Evolutionary conservation across 1,140 invertebrate genomes (phyloP).

Genomic region (Melanaphis sacchari): DNA sequence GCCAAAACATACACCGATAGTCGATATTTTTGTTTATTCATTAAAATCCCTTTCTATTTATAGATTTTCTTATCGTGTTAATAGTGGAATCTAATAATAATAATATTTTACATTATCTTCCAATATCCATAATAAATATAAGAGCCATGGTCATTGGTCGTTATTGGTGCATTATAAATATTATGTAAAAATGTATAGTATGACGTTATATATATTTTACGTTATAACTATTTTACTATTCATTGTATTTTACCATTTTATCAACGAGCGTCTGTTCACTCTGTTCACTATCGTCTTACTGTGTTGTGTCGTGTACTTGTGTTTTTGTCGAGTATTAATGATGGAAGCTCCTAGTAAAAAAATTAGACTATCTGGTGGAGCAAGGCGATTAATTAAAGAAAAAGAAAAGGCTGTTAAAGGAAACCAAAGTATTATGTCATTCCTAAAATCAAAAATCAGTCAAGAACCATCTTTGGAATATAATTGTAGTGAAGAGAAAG

Average conservation of each 20-base stretch:
- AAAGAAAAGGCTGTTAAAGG: constrained; percentile 35
- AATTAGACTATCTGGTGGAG: constrained; percentile 31
- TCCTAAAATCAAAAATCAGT: background rate
- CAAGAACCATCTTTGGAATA: background rate
- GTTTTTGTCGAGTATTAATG: constrained; percentile 3
- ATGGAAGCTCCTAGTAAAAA: constrained; percentile 16
- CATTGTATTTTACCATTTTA: background rate
- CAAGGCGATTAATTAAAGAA: constrained; percentile 25
- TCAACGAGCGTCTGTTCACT: too few species aligned
- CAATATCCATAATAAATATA: constrained; percentile 6
- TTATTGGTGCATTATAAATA: background rate
- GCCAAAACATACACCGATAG: background rate
- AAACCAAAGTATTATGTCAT: background rate
- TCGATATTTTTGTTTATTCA: background rate
- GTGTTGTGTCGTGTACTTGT: constrained; percentile 16
- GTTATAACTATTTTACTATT: background rate
- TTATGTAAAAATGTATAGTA: too few species aligned
- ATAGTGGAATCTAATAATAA: background rate
- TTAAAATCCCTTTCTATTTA: background rate
- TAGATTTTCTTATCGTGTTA: constrained; percentile 8
- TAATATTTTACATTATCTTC: background rate
- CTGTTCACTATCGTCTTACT: too few species aligned
- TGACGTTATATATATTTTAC: too few species aligned
- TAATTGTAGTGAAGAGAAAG: background rate
- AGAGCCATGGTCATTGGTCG: too few species aligned